Base-by-base conservation (phyloP, 1,140 invertebrate species). In the Cecropterus lyciades region DNA sequence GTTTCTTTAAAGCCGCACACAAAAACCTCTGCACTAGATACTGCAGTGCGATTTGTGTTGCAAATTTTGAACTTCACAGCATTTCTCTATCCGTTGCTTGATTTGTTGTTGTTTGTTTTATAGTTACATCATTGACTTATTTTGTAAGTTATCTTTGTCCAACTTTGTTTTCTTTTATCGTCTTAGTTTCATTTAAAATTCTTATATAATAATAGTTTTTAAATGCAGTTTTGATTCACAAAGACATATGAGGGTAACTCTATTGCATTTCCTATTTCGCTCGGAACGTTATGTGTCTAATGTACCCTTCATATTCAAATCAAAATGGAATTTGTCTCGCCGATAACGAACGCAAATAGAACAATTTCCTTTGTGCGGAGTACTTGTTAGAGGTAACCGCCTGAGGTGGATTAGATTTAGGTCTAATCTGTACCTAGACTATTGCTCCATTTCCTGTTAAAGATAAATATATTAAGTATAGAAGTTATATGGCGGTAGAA, bases 41-140 rank as follows among this genome's bases (percentile, higher is more conserved):
- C 89, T 90, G 89, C 89, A 91, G 85, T 91, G 86, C 82, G 82
- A 90, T 91, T 90, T 90, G 87, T 82, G 81, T 89, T 90, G 87
- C 86, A 85, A 89, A 90, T 91, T 89, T 85, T 75, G 65, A 71
- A 66, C 65, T 68, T 72, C 74, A 73, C 72, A 69, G 65, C 68
- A 55, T 69, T 70, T 62, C 43, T 63, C 59, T 48, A 51, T 63
- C 30, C 33, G 40, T 53, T 30, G 65, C 70, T 68, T 48, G 33
- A 57, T 51, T 20, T 46, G 20, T 15, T 57, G 15, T 56, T 57
- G 52, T 57, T 46, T 48, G 37, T 43, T 42, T 51, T 66, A 51
- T 30, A 14, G 52, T 66, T 66, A 56, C 52, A 49, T 66, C 40
- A 65, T 46, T 65, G 40, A 14, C 33, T 43, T 24, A 37, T 43